Percentiles rank a stretch among this genome's conserved stretches.
Evolutionary conservation across 2,888 invertebrate genomes (phyloP).

Genomic region (Apamea epomidion): DNA sequence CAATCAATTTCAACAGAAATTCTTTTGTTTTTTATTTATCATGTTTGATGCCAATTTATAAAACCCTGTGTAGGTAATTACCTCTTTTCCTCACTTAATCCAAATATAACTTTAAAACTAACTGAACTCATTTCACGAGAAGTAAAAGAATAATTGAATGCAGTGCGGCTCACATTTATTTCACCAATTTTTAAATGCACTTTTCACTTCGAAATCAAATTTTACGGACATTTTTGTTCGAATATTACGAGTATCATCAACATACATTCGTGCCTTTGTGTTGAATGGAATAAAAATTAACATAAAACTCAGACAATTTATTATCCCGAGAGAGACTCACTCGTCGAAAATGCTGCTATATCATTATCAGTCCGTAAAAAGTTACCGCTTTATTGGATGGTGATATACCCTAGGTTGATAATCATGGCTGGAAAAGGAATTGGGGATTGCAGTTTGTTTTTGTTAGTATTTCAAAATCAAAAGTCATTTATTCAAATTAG

Average conservation of each 20-base stretch:
- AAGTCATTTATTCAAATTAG: too few species aligned
- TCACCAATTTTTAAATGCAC: constrained; percentile 15
- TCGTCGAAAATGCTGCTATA: constrained; percentile 44
- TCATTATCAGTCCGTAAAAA: constrained; percentile 6
- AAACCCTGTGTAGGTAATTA: neutral
- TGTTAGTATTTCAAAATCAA: too few species aligned
- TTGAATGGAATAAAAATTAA: constrained; percentile 55
- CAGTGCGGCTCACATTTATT: constrained; percentile 17
- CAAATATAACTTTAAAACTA: neutral
- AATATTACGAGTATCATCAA: constrained; percentile 51
- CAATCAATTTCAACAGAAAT: too few species aligned
- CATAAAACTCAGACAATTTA: constrained; percentile 49
- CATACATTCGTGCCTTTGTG: constrained; percentile 38
- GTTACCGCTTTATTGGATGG: neutral
- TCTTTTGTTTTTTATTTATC: too few species aligned
- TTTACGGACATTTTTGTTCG: constrained; percentile 39
- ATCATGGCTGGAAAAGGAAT: too few species aligned
- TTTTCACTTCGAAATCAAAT: constrained; percentile 44
- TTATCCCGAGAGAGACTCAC: constrained; percentile 34
- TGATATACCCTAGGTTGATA: neutral
- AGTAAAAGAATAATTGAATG: constrained; percentile 19
- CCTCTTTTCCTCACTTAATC: neutral
- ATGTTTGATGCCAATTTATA: too few species aligned
- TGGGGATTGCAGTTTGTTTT: neutral
- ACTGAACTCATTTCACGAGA: constrained; percentile 7